These are phyloP conservation scores for Haemorhous mexicanus DNA, from an alignment of 2,113 vertebrate genomes.

Conservation along the genomic window DNA sequence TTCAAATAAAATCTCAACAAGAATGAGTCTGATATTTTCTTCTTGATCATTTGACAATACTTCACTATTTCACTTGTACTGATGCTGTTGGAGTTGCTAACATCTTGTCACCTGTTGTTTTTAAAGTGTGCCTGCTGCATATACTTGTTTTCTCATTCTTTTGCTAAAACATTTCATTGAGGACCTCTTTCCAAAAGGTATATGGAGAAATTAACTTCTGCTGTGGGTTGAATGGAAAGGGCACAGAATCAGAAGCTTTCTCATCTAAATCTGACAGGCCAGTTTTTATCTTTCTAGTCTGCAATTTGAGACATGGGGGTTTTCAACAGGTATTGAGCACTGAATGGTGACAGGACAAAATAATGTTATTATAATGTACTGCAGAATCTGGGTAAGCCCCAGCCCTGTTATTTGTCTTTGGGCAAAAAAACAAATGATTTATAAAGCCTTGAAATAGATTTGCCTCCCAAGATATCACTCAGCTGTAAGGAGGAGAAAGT, in stretches of 20 bases:
- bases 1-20: neutral
- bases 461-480: neutral
- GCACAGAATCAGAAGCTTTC: neutral
- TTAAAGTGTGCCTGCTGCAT: neutral
- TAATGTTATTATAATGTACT: neutral
- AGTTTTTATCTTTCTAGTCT: neutral
- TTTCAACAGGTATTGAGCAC: neutral
- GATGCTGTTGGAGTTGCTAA: neutral
- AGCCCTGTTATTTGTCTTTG: neutral
- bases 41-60: neutral
- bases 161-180: neutral
- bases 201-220: neutral
- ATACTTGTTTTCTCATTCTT: neutral
- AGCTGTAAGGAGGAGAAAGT: neutral
- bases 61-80: neutral
- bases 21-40: neutral
- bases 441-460: neutral
- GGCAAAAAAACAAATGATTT: neutral
- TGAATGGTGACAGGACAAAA: neutral
- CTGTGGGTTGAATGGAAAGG: neutral
- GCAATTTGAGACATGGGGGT: neutral
- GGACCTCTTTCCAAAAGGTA: neutral
- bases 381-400: neutral
- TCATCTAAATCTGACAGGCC: neutral
- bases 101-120: neutral